phyloP scores from a whole-genome alignment of 2,113 vertebrate genomes.

The Riparia riparia region DNA sequence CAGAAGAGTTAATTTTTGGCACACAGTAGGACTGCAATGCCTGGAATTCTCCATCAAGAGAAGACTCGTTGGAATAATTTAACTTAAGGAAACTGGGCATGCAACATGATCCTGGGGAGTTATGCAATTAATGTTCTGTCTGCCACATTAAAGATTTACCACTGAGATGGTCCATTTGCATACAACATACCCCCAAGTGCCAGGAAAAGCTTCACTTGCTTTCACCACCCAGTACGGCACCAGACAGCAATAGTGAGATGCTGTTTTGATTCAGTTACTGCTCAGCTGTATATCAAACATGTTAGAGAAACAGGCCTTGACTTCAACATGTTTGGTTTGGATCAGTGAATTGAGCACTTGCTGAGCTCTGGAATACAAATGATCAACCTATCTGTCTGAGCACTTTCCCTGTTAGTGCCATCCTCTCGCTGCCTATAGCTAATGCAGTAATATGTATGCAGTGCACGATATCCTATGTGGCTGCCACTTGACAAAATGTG shows the following conservation, averaged over 20 bases:
- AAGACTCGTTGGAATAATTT: constrained; percentile 22
- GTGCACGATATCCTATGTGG: constrained; percentile 68
- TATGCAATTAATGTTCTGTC: constrained; percentile 60
- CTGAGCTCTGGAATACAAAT: constrained; percentile 76
- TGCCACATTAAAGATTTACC: constrained; percentile 63
- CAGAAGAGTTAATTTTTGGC: constrained; percentile 25
- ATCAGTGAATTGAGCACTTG: constrained; percentile 72
- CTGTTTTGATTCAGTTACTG: constrained; percentile 72
- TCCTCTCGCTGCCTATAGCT: constrained; percentile 36
- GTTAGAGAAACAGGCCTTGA: constrained; percentile 73
- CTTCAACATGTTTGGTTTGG: constrained; percentile 74
- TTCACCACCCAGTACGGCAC: constrained; percentile 41
- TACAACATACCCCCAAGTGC: constrained; percentile 41
- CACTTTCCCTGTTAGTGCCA: constrained; percentile 57
- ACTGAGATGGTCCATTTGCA: constrained; percentile 54
- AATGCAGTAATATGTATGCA: constrained; percentile 77
- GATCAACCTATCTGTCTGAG: constrained; percentile 68
- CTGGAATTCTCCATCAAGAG: constrained; percentile 35
- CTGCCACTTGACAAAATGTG: constrained; percentile 78
- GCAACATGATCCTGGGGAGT: constrained; percentile 23
- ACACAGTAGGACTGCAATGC: not conserved
- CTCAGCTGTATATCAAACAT: constrained; percentile 74
- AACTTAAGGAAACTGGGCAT: constrained; percentile 45
- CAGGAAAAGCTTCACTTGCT: constrained; percentile 56
- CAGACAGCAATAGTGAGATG: constrained; percentile 56